Evolutionary conservation across 2,888 invertebrate species (phyloP).

Genomic region (Agrotis clavis): DNA sequence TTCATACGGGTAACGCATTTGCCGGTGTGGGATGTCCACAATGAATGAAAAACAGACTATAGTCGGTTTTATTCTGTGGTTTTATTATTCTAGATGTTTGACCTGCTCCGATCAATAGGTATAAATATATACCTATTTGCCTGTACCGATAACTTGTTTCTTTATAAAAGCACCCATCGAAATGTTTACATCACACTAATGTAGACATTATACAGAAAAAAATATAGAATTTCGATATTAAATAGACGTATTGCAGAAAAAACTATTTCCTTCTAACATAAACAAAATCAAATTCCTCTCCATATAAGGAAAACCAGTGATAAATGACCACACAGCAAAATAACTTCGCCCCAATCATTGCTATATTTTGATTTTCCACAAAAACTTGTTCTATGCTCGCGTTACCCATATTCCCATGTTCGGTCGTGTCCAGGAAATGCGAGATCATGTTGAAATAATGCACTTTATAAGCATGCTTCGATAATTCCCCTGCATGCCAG

Average conservation of each 20-base stretch:
- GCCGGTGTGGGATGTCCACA: too few species aligned
- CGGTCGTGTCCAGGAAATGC: constrained; percentile 62
- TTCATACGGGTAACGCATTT: too few species aligned
- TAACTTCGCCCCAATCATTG: constrained; percentile 33
- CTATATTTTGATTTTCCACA: constrained; percentile 23
- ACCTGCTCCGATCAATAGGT: too few species aligned
- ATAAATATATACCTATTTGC: too few species aligned
- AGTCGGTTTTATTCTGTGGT: too few species aligned
- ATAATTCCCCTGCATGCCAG: constrained; percentile 34
- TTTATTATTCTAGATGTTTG: too few species aligned
- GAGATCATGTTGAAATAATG: constrained; percentile 48
- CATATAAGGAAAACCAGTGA: constrained; percentile 29
- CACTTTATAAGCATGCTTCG: constrained; percentile 42
- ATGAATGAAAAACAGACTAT: too few species aligned
- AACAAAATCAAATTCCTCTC: constrained; percentile 28
- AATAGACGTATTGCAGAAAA: neutral
- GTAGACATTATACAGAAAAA: too few species aligned
- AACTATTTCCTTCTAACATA: constrained; percentile 6
- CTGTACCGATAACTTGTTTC: too few species aligned
- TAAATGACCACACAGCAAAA: constrained; percentile 29
- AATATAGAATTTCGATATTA: neutral
- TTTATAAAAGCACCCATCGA: too few species aligned
- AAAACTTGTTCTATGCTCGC: constrained; percentile 56
- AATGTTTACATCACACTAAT: too few species aligned
- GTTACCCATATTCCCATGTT: constrained; percentile 35